Evolutionary conservation across 2,888 invertebrate genomes (phyloP), one percentile per base, ranked within the genome.

Genomic region (Steinernema scapterisci): DNA sequence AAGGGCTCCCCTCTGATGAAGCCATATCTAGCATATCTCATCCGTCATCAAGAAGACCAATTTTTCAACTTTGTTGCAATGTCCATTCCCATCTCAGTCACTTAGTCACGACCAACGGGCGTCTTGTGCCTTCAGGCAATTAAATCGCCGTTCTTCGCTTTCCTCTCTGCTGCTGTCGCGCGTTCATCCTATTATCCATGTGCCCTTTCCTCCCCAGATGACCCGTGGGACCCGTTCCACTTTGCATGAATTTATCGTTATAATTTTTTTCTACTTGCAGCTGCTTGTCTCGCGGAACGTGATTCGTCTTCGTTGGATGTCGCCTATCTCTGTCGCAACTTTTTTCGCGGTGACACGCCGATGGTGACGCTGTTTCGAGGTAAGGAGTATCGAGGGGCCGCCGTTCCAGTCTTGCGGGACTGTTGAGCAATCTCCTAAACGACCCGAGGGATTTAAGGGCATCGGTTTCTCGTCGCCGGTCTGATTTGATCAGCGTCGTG

Each of bases 401-500:
- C 19, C 51, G 51, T 51, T 27, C 25, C n/a, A n/a, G 38, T 38
- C 63, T 63, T 63, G 63, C 13, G 54, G 54, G 23, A 63, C 63
- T 31, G 27, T 63, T 27, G 27, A 9, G 63, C 63, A 31, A 31
- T 63, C 23, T 5, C 63, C 31, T 13, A 63, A 63, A 27, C 63
- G 63, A 63, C 63, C 31, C 63, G 1, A 11, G 63, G 63, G 63
- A 63, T 63, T 48, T 38, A 31, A 16, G 31, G 31, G 16, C 27
- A 3, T 31, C n/a, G n/a, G n/a, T n/a, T n/a, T n/a, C n/a, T n/a
- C n/a, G n/a, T n/a, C n/a, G n/a, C n/a, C 31, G 27, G 38, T 2
- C 63, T 63, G 63, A 63, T 63, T 63, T 63, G 63, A 63, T 63
- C 63, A 63, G 27, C 63, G n/a, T n/a, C n/a, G n/a, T n/a, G n/a